A percentile compares a stretch with the other conserved stretches of the same genome.
Conservation (phyloP, 2,113 vertebrate genomes). For the Terrapene triunguis region DNA sequence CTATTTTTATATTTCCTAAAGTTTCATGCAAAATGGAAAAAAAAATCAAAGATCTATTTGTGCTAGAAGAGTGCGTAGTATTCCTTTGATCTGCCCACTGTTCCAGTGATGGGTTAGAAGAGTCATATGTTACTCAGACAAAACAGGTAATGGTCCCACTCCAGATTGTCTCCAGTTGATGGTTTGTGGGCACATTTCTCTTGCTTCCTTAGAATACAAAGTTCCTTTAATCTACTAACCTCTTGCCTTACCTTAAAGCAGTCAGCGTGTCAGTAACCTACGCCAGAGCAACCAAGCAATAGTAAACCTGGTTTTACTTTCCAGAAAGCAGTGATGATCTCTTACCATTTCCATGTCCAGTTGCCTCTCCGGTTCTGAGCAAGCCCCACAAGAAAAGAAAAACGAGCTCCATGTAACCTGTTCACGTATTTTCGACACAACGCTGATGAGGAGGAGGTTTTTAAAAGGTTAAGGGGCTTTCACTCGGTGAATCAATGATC, state of each 20-base stretch:
- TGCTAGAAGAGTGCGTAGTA: not conserved
- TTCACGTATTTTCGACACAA: conserved; percentile 8
- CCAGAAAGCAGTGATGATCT: conserved; percentile 5
- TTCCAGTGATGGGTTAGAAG: conserved; percentile 20
- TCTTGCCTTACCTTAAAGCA: conserved; percentile 20
- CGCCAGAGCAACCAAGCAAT: conserved; percentile 8
- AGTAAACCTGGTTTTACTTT: not conserved
- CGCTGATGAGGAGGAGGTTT: not conserved
- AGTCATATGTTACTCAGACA: conserved; percentile 46
- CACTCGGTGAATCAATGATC: not conserved
- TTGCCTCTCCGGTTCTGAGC: conserved; percentile 31
- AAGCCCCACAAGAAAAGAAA: conserved; percentile 70
- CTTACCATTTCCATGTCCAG: conserved; percentile 46
- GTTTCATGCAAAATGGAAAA: conserved; percentile 44
- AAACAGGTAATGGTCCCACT: conserved; percentile 16
- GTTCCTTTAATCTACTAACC: conserved; percentile 36
- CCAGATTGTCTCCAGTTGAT: conserved; percentile 19
- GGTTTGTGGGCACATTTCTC: conserved; percentile 45
- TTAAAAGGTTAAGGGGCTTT: not conserved
- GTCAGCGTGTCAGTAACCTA: conserved; percentile 9
- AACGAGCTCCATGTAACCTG: conserved; percentile 37
- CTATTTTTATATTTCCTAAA: conserved; percentile 60
- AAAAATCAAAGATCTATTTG: conserved; percentile 26
- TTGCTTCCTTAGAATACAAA: conserved; percentile 50
- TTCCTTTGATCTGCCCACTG: conserved; percentile 71